Conservation (phyloP, 1,140 invertebrate species). For the Mycetomoellerius zeteki region DNA sequence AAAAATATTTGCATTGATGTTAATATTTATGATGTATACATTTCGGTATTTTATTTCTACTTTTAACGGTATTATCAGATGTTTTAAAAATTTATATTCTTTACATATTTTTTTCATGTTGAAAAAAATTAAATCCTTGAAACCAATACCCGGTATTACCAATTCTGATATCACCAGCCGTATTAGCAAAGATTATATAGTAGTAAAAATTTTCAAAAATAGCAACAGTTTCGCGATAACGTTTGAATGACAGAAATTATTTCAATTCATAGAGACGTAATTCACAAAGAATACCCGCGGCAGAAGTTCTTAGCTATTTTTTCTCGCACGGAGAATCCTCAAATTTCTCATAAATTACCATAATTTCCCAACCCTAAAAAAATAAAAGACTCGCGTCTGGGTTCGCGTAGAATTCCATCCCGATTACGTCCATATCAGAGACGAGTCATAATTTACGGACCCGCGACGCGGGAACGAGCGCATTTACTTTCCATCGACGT, state of each 20-base stretch:
- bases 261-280: background rate
- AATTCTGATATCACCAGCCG: background rate
- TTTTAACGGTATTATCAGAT: conserved; percentile 26
- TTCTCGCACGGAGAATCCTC: conserved; percentile 11
- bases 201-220: background rate
- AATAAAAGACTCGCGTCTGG: background rate
- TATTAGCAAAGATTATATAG: background rate
- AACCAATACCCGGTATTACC: conserved; percentile 1
- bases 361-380: conserved; percentile 29
- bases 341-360: conserved; percentile 49
- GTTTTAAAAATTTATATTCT: conserved; percentile 32
- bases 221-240: background rate
- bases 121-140: background rate
- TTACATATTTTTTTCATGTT: conserved; percentile 26
- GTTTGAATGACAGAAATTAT: background rate
- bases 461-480: conserved; percentile 34
- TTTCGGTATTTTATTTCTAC: conserved; percentile 41
- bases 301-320: conserved; percentile 4
- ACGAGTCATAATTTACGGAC: conserved; percentile 52
- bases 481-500: conserved; percentile 61
- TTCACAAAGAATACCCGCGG: background rate
- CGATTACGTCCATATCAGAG: conserved; percentile 57
- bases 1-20: conserved; percentile 59
- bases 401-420: conserved; percentile 2
- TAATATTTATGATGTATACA: conserved; percentile 54